Conservation (phyloP, 2,797 vertebrate genomes). For the Microctenopoma lineatum region DNA sequence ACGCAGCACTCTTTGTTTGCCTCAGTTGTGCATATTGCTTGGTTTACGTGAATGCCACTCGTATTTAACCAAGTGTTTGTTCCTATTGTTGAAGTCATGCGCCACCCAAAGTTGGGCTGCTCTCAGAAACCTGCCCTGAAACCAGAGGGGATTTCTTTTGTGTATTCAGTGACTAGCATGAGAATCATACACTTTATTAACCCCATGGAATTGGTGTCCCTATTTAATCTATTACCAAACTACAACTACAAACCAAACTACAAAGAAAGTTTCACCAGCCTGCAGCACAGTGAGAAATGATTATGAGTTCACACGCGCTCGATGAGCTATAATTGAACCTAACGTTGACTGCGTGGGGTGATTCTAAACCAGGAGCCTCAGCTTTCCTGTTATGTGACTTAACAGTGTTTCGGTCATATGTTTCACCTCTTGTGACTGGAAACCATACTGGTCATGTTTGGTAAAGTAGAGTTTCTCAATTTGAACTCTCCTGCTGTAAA, state of each 20-base stretch:
- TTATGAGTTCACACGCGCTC: conserved; percentile 46
- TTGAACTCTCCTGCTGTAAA: conserved; percentile 10
- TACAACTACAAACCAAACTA: background rate
- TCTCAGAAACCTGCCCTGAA: conserved; percentile 1
- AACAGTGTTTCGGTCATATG: conserved; percentile 56
- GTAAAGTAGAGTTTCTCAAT: conserved; percentile 26
- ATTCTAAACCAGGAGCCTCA: conserved; percentile 27
- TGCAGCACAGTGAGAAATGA: conserved; percentile 16
- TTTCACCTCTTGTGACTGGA: conserved; percentile 61
- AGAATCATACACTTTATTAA: too few relatives aligned
- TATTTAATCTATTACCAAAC: background rate
- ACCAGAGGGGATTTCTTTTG: background rate
- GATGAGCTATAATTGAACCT: conserved; percentile 46
- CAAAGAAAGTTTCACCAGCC: conserved; percentile 7
- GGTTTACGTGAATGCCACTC: conserved; percentile 10
- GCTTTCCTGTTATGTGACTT: conserved; percentile 18
- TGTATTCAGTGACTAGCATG: too few relatives aligned
- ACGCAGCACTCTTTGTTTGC: background rate
- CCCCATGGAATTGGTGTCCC: too few relatives aligned
- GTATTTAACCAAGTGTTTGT: background rate
- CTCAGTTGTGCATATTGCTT: background rate
- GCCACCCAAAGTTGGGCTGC: background rate
- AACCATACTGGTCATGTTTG: conserved; percentile 18
- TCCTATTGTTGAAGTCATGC: conserved; percentile 7
- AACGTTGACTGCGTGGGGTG: conserved; percentile 26